Conservation (phyloP, 1,140 invertebrate species). For the Melitaea cinxia region DNA sequence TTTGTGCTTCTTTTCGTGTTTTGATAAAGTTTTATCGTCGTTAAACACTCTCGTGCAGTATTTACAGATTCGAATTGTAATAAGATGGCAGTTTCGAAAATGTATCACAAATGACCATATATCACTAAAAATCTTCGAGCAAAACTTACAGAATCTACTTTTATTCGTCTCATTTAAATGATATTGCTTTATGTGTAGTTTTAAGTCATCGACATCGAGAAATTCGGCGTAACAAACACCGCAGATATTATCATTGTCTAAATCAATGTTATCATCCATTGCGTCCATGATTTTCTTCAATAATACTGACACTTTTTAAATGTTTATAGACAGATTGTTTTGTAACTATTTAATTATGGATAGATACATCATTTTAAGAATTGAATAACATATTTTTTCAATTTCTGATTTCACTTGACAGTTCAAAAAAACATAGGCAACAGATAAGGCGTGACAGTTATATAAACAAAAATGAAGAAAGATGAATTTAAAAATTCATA, state of each 20-base stretch:
- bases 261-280: slow-evolving; percentile 12
- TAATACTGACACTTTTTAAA: no score
- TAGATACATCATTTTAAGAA: no score
- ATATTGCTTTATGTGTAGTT: slow-evolving; percentile 53
- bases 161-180: slow-evolving; percentile 39
- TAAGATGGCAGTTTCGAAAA: slow-evolving; percentile 51
- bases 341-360: no score
- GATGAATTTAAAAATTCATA: no score
- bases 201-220: slow-evolving; percentile 58
- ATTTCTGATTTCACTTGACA: no score
- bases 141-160: slow-evolving; percentile 48
- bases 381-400: no score
- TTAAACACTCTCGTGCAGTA: slow-evolving; percentile 53
- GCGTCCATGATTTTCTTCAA: background rate
- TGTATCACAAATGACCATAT: slow-evolving; percentile 49
- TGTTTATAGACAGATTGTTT: no score
- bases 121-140: slow-evolving; percentile 37
- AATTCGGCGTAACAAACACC: slow-evolving; percentile 63
- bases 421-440: no score
- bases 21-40: slow-evolving; percentile 18
- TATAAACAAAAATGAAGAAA: no score
- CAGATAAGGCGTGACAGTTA: no score
- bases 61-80: slow-evolving; percentile 42
- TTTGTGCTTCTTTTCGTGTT: slow-evolving; percentile 57
- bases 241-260: slow-evolving; percentile 52